Evolutionary conservation across 2,888 invertebrate genomes (phyloP).

Genomic region (Drosophila kuntzei): DNA sequence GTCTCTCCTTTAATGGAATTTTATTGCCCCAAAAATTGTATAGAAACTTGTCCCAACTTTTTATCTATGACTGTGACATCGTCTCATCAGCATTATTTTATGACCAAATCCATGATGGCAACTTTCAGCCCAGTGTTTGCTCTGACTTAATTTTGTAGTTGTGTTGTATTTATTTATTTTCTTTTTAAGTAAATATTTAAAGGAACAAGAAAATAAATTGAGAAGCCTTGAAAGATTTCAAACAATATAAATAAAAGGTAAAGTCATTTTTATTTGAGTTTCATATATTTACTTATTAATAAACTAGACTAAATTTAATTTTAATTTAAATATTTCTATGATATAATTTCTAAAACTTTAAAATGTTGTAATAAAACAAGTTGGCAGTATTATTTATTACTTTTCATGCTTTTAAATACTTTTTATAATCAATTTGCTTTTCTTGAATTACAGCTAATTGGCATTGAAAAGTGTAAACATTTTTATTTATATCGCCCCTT

Average conservation of each 20-base stretch:
- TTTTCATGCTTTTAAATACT: neutral
- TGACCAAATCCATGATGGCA: constrained; percentile 23
- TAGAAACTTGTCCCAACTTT: constrained; percentile 39
- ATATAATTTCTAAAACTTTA: neutral
- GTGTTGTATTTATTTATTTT: neutral
- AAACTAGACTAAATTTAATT: too few species aligned
- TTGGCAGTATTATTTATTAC: neutral
- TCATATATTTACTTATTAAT: too few species aligned
- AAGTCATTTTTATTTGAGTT: too few species aligned
- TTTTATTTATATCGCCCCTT: constrained; percentile 16
- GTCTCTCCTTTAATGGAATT: constrained; percentile 58
- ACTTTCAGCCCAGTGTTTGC: neutral
- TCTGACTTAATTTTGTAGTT: constrained; percentile 9
- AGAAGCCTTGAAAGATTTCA: too few species aligned
- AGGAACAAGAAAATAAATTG: too few species aligned
- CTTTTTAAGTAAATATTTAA: too few species aligned
- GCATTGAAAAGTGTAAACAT: constrained; percentile 10
- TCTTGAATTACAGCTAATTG: constrained; percentile 1
- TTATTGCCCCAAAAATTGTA: constrained; percentile 37
- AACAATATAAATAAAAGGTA: too few species aligned
- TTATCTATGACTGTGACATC: constrained; percentile 36
- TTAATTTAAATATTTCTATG: too few species aligned
- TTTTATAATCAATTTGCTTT: neutral
- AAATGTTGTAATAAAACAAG: neutral
- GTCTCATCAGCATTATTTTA: constrained; percentile 53